A percentile compares a stretch with the other conserved stretches of the same genome.
Conservation (phyloP, 2,113 vertebrate species). For the Corythaeola cristata region DNA sequence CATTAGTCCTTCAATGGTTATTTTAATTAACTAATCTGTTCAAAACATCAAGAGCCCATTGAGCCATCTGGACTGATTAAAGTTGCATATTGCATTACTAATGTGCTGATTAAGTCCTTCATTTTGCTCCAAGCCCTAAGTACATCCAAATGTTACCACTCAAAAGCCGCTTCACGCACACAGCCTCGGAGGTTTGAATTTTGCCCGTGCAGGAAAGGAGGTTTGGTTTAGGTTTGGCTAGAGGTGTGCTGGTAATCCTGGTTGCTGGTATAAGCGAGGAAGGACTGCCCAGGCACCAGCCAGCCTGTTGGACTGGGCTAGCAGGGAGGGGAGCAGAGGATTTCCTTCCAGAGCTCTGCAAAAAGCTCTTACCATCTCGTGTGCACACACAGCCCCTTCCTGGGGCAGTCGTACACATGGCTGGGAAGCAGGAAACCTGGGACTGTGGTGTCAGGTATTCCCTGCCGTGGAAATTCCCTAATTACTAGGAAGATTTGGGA, state of each 20-base stretch:
- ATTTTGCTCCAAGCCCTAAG: not conserved
- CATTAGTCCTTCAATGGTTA: not conserved
- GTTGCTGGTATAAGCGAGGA: not conserved
- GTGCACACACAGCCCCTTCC: not conserved
- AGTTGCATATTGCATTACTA: not conserved
- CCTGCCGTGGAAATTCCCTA: not conserved
- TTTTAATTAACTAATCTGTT: slow-evolving; percentile 46
- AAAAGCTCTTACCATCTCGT: not conserved
- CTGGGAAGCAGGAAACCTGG: not conserved
- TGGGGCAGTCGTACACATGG: not conserved
- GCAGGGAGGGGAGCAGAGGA: not conserved
- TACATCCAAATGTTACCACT: not conserved
- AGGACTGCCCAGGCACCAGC: not conserved
- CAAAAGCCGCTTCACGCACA: not conserved
- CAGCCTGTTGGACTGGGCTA: not conserved
- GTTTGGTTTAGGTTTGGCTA: not conserved
- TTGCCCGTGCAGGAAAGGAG: not conserved
- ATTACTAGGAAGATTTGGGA: not conserved
- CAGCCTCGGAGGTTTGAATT: not conserved
- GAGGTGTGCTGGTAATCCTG: not conserved
- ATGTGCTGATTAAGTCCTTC: not conserved
- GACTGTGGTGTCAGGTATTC: not conserved
- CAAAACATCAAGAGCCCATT: not conserved
- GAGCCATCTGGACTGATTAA: not conserved
- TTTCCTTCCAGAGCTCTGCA: not conserved